Conservation (phyloP, 2,888 invertebrate species). For the Nebria brevicollis region DNA sequence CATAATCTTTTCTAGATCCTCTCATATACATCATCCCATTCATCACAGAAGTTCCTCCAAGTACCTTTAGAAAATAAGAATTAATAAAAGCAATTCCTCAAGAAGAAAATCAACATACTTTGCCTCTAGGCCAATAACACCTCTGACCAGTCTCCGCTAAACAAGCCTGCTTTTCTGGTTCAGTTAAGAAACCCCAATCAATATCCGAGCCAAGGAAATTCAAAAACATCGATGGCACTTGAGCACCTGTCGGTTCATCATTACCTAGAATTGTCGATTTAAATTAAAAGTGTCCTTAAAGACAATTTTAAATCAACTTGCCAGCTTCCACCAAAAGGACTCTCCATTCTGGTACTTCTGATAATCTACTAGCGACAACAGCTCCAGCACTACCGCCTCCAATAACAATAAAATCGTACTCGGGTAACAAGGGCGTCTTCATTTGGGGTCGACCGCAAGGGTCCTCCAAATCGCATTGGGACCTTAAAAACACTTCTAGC, state of each 20-base stretch:
- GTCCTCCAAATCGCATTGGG: slow-evolving; percentile 88
- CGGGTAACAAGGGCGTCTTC: slow-evolving; percentile 67
- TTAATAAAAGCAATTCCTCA: slow-evolving; percentile 5
- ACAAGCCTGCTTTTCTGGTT: slow-evolving; percentile 82
- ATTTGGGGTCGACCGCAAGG: slow-evolving; percentile 80
- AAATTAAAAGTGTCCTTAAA: neutral
- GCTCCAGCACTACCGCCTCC: slow-evolving; percentile 80
- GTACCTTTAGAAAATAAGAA: slow-evolving; percentile 66
- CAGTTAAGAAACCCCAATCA: slow-evolving; percentile 89
- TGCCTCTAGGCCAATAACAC: slow-evolving; percentile 88
- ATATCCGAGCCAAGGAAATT: slow-evolving; percentile 88
- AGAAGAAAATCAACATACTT: slow-evolving; percentile 64
- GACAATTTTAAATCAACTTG: slow-evolving; percentile 50
- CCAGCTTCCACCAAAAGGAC: slow-evolving; percentile 81
- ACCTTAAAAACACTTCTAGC: slow-evolving; percentile 84
- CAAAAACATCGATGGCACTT: slow-evolving; percentile 90
- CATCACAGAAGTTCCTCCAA: slow-evolving; percentile 92
- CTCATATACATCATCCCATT: slow-evolving; percentile 98
- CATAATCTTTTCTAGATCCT: slow-evolving; percentile 87
- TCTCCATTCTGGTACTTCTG: slow-evolving; percentile 78
- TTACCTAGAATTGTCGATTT: slow-evolving; percentile 66
- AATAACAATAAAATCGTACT: slow-evolving; percentile 81
- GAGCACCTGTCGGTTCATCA: slow-evolving; percentile 88
- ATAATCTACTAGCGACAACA: slow-evolving; percentile 76
- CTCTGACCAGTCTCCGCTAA: slow-evolving; percentile 75